phyloP scores from a whole-genome alignment of 2,113 vertebrate genomes.

The Odobenus rosmarus region DNA sequence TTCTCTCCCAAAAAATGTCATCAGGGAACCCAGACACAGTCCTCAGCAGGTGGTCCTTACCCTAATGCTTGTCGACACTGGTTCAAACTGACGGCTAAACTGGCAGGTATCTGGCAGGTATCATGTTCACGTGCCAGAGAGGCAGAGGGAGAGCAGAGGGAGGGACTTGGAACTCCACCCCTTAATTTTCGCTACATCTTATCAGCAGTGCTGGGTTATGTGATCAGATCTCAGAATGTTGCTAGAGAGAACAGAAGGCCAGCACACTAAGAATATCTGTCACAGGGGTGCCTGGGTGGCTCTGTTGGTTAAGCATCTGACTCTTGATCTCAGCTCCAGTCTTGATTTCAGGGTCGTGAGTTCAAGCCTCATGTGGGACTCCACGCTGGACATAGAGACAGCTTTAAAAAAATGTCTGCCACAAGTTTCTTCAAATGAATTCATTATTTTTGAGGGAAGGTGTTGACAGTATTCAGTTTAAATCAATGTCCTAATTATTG shows the following conservation, averaged over 20 bases:
- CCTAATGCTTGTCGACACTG: not conserved
- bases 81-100: not conserved
- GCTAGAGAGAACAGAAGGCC: not conserved
- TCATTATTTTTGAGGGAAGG: not conserved
- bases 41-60: not conserved
- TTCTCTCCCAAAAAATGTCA: not conserved
- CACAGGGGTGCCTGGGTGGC: not conserved
- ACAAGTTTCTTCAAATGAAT: not conserved
- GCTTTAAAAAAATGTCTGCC: not conserved
- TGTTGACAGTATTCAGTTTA: not conserved
- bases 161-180: not conserved
- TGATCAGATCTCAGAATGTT: not conserved
- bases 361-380: not conserved
- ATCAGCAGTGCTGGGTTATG: not conserved
- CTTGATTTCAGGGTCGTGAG: not conserved
- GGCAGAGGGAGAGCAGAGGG: accelerated
- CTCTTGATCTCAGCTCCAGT: not conserved
- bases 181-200: not conserved
- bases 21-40: not conserved
- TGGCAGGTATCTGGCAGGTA: too few relatives aligned
- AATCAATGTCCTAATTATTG: not conserved
- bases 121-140: not conserved
- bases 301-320: not conserved
- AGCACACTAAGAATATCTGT: not conserved
- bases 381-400: not conserved